Evolutionary conservation across 2,888 invertebrate genomes (phyloP).

Genomic region (Lobophora halterata): DNA sequence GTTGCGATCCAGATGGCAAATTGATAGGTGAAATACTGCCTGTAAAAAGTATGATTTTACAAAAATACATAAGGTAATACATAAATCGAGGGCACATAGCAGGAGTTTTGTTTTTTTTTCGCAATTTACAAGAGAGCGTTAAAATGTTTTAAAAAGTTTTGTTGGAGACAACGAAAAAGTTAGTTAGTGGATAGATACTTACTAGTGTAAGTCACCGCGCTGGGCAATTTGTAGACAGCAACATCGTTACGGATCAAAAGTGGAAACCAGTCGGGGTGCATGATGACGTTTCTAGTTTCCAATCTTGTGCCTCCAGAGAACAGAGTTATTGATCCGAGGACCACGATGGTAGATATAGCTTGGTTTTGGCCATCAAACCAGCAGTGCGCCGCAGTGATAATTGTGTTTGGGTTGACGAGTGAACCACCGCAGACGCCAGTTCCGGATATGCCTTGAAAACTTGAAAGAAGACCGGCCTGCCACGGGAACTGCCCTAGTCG

Average conservation of each 20-base stretch:
- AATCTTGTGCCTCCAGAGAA: constrained; percentile 52
- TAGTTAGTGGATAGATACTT: constrained; percentile 17
- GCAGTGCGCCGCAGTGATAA: constrained; percentile 52
- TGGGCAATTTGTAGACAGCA: constrained; percentile 39
- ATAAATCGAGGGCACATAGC: too few relatives aligned
- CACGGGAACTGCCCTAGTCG: constrained; percentile 37
- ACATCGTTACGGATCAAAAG: constrained; percentile 45
- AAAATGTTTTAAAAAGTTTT: too few relatives aligned
- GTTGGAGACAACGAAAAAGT: neutral
- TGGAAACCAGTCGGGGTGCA: constrained; percentile 49
- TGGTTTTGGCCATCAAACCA: constrained; percentile 52
- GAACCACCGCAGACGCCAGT: constrained; percentile 54
- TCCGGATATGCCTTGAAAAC: constrained; percentile 19
- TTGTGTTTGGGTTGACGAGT: constrained; percentile 33
- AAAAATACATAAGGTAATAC: neutral
- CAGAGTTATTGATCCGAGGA: constrained; percentile 48
- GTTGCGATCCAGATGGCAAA: constrained; percentile 39
- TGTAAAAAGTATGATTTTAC: constrained; percentile 18
- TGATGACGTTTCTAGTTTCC: constrained; percentile 33
- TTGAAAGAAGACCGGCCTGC: constrained; percentile 43
- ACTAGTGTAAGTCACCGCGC: constrained; percentile 32
- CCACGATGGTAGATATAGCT: constrained; percentile 43
- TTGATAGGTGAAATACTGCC: constrained; percentile 36
- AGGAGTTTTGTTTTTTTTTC: too few relatives aligned
- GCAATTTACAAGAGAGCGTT: too few relatives aligned